Conservation (phyloP, 2,113 vertebrate genomes). For the Cryptotis parvus region DNA sequence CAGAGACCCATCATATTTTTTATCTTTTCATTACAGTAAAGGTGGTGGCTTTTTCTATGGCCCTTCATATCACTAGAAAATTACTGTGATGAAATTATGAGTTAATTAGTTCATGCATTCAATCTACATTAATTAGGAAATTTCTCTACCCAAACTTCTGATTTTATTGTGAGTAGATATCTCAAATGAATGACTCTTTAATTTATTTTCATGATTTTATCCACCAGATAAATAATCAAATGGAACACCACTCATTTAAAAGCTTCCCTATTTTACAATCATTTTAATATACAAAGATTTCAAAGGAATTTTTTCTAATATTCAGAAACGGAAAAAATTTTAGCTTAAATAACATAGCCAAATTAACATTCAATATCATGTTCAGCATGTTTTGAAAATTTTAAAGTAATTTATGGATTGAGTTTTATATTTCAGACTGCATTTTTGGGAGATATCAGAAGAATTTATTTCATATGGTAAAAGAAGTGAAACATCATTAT, state of each 20-base stretch:
- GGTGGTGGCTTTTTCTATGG: conserved; percentile 64
- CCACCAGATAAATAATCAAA: conserved; percentile 44
- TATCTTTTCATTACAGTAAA: conserved; percentile 75
- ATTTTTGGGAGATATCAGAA: background rate
- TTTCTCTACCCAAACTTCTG: conserved; percentile 79
- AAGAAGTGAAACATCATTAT: conserved; percentile 12
- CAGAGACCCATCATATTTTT: conserved; percentile 74
- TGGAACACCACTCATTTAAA: conserved; percentile 42
- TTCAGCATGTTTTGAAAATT: conserved; percentile 18
- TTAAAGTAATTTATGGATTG: conserved; percentile 34
- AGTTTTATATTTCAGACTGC: conserved; percentile 35
- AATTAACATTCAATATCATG: conserved; percentile 35
- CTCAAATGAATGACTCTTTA: conserved; percentile 53
- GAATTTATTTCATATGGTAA: background rate
- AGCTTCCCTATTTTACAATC: conserved; percentile 31
- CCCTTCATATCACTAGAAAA: conserved; percentile 70
- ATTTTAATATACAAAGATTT: conserved; percentile 15
- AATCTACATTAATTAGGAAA: conserved; percentile 76
- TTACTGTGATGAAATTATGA: conserved; percentile 77
- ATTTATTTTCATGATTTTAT: conserved; percentile 61
- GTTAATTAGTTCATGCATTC: conserved; percentile 82
- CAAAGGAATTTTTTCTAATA: conserved; percentile 34
- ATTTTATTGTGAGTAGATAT: conserved; percentile 43
- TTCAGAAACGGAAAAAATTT: conserved; percentile 44
- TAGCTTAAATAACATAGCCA: background rate